Conservation (phyloP, 2,888 invertebrate genomes). For the Ectemnius lituratus region DNA sequence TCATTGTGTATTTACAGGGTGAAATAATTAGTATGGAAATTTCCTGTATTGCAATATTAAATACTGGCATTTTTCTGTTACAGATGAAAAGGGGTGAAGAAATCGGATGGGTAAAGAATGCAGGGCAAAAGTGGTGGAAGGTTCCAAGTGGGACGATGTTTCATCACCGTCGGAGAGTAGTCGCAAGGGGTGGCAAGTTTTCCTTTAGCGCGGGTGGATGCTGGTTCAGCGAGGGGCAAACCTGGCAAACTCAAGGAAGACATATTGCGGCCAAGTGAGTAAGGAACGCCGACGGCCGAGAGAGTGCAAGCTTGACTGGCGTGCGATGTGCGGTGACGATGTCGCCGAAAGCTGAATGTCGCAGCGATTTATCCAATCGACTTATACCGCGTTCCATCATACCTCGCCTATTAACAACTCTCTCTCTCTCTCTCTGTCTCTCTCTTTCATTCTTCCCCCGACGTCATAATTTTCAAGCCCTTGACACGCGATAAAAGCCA, state of each 20-base stretch:
- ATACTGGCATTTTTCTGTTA: too few species aligned
- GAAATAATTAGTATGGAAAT: background rate
- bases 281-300: slow-evolving; percentile 54
- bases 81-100: too few species aligned
- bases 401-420: slow-evolving; percentile 13
- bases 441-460: background rate
- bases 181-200: background rate
- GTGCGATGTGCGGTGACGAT: slow-evolving; percentile 62
- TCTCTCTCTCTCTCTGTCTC: background rate
- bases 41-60: too few species aligned
- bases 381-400: slow-evolving; percentile 43
- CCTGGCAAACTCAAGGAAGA: slow-evolving; percentile 58
- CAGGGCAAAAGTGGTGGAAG: slow-evolving; percentile 21
- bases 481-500: slow-evolving; percentile 4
- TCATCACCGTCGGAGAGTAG: slow-evolving; percentile 14
- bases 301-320: slow-evolving; percentile 54
- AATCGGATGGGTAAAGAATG: slow-evolving; percentile 12
- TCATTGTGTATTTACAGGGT: too few species aligned
- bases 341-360: slow-evolving; percentile 62
- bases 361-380: slow-evolving; percentile 67
- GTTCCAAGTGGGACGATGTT: background rate
- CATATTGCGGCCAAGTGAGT: slow-evolving; percentile 61
- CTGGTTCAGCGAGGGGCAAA: slow-evolving; percentile 44
- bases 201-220: slow-evolving; percentile 20
- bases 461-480: background rate